phyloP scores from a whole-genome alignment of 1,140 invertebrate genomes.

The Zeugodacus cucurbitae region DNA sequence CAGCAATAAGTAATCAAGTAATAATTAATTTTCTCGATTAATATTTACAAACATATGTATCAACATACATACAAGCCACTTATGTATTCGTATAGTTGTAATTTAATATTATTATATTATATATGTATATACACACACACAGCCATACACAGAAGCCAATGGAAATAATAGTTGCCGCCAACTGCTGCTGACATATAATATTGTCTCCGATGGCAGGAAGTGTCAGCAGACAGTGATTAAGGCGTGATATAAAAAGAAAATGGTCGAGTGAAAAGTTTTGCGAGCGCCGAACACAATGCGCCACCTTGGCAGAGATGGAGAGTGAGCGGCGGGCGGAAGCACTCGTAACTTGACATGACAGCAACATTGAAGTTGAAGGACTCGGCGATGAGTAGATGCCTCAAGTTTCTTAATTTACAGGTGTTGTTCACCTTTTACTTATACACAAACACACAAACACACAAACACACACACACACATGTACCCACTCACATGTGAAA shows the following conservation, averaged over 20 bases:
- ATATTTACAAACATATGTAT: neutral
- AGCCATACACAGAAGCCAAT: neutral
- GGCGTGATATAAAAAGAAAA: neutral
- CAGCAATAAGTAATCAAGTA: too few relatives aligned
- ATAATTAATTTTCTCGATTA: neutral
- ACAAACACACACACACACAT: neutral
- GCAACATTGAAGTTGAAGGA: conserved; percentile 22
- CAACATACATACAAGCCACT: too few relatives aligned
- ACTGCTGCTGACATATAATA: neutral
- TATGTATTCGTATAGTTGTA: too few relatives aligned
- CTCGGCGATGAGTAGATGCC: neutral
- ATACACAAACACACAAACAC: neutral
- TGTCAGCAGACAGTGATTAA: neutral
- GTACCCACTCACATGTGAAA: neutral
- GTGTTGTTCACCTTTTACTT: conserved; percentile 7
- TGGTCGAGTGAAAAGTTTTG: neutral
- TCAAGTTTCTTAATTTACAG: conserved; percentile 21
- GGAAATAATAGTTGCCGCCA: neutral
- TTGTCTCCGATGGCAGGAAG: neutral
- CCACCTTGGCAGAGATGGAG: neutral
- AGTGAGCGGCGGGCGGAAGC: neutral
- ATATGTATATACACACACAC: neutral
- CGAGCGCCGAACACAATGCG: neutral
- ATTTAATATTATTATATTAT: neutral
- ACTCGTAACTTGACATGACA: conserved; percentile 28